Evolutionary conservation across 2,888 invertebrate genomes (phyloP), one percentile per base, ranked within the genome.

Genomic region (Sicus ferrugineus): DNA sequence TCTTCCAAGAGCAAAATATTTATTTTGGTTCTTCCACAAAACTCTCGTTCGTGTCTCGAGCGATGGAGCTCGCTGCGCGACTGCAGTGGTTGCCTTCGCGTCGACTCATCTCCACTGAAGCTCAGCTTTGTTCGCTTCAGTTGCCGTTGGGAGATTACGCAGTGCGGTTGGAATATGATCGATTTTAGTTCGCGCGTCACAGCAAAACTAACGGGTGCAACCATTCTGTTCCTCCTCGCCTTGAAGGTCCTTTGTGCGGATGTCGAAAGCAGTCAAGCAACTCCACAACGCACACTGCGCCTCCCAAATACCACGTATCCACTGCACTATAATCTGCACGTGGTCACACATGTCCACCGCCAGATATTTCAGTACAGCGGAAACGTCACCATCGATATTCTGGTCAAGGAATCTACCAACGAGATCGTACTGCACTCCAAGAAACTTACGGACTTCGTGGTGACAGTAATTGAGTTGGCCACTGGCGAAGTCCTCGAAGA

Each of bases 281-380:
- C 11, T 26, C 58, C 42, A 30, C 23, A 23, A 1, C 74, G 79
- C 52, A 73, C 84, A 2, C 76, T 88, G 81, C 85, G 88, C 30
- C 86, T 90, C 68, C 90, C 90, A 0, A 86, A 85, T 2, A 86
- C 87, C 74, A 84, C 90, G 68, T 79, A 79, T 9, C 90, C 90
- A 0, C 72, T 80, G 38, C 87, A 87, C 77, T 91, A 90, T 78
- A 85, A 88, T 74, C 74, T 84, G 48, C 80, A 82, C 61, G 77
- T 85, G 9, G 70, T 70, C 30, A 84, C 75, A 9, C 74, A 77
- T 50, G 78, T 84, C 56, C 82, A 85, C 73, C 72, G 73, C 30
- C 78, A 77, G 1, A 61, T 70, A 0, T 75, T 75, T 34, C 68
- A 69, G 38, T 84, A 81, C 64, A 78, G 52, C 70, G 85, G 81